Evolutionary conservation across 2,888 invertebrate genomes (phyloP).

Genomic region (Clepsis dumicolana): DNA sequence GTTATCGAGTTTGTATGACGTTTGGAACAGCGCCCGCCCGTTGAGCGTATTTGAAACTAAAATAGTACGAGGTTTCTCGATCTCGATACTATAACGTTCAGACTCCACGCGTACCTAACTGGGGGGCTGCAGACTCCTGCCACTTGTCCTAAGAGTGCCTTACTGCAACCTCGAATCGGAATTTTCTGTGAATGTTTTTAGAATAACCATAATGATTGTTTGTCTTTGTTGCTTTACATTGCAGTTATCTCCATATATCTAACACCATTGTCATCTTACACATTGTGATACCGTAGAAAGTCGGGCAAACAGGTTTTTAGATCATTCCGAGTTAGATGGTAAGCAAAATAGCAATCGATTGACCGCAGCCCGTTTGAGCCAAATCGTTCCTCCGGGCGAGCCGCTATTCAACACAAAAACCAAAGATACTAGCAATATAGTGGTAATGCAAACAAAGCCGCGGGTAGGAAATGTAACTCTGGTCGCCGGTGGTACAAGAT

Average conservation of each 20-base stretch:
- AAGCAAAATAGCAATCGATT: conserved; percentile 44
- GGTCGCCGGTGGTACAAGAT: conserved; percentile 46
- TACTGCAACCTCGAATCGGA: no score
- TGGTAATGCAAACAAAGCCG: conserved; percentile 64
- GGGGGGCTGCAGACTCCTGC: no score
- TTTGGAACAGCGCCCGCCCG: no score
- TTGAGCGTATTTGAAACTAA: no score
- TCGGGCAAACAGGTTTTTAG: conserved; percentile 29
- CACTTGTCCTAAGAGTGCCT: no score
- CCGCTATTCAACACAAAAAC: conserved; percentile 70
- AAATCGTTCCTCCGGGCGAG: conserved; percentile 56
- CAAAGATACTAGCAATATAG: conserved; percentile 66
- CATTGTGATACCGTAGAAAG: conserved; percentile 25
- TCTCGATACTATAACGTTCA: no score
- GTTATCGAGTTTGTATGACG: no score
- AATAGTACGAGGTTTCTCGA: no score
- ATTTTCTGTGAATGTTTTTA: no score
- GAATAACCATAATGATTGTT: no score
- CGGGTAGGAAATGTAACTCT: conserved; percentile 63
- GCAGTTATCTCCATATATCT: background rate
- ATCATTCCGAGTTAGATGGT: conserved; percentile 31
- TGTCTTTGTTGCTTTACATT: background rate
- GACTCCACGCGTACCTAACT: no score
- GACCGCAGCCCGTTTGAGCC: conserved; percentile 59
- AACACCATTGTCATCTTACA: background rate